Conservation (phyloP, 2,888 invertebrate genomes). For the Cetonia aurata region DNA sequence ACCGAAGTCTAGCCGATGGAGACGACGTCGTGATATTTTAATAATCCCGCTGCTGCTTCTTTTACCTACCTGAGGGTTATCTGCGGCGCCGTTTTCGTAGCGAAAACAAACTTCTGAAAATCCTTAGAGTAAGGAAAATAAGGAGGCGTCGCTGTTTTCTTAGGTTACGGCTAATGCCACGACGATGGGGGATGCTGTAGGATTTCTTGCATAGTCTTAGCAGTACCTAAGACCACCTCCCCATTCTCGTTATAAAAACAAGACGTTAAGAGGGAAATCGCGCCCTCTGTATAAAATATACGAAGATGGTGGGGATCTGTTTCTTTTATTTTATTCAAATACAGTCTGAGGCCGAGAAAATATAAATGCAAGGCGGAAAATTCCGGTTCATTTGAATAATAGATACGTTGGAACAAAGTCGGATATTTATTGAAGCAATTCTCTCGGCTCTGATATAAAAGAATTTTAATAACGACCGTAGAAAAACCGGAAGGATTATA, state of each 20-base stretch:
- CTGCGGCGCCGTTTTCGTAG: background rate
- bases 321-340: slow-evolving; percentile 1
- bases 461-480: background rate
- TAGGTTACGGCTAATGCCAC: background rate
- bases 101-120: background rate
- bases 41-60: background rate
- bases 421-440: background rate
- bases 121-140: background rate
- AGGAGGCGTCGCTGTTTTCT: slow-evolving; percentile 1
- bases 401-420: background rate
- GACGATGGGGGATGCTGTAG: background rate
- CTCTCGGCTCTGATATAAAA: background rate
- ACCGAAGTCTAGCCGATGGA: background rate
- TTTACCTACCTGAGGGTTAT: background rate
- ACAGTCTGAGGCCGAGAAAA: background rate
- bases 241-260: slow-evolving; percentile 1
- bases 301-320: background rate
- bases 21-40: background rate
- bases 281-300: background rate
- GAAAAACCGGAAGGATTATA: too few relatives aligned
- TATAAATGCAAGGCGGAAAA: slow-evolving; percentile 4
- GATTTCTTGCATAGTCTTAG: background rate
- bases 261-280: background rate
- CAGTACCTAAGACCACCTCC: background rate
- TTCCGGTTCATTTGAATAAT: slow-evolving; percentile 2